These are phyloP conservation scores for Ennomos fuscantarius DNA, from an alignment of 2,888 invertebrate genomes.

Conservation along the genomic window DNA sequence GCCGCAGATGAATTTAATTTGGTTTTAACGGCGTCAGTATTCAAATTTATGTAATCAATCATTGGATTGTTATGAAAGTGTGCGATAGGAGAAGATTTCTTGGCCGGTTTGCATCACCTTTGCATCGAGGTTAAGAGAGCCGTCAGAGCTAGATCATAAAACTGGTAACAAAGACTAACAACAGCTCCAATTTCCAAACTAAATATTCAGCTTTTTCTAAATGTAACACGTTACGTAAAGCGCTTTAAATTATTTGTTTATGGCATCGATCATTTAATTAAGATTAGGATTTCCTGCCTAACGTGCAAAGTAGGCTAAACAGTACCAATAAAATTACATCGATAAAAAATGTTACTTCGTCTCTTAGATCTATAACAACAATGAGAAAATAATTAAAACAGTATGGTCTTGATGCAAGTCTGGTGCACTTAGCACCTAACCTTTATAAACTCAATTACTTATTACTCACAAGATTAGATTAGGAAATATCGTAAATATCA, in stretches of 20 bases:
- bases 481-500: conserved; percentile 9
- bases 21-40: conserved; percentile 79
- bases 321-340: conserved; percentile 16
- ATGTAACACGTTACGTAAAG: conserved; percentile 31
- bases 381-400: conserved; percentile 7
- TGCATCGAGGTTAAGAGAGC: conserved; percentile 65
- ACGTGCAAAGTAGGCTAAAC: conserved; percentile 23
- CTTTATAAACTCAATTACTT: too few relatives aligned
- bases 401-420: conserved; percentile 2
- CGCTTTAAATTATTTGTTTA: conserved; percentile 34
- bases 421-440: conserved; percentile 3
- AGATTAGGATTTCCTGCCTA: conserved; percentile 35
- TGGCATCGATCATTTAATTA: conserved; percentile 32
- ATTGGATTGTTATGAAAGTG: conserved; percentile 83
- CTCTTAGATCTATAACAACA: too few relatives aligned
- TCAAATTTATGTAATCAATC: conserved; percentile 84
- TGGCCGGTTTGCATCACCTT: conserved; percentile 77
- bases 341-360: neutral
- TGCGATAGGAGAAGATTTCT: conserved; percentile 79
- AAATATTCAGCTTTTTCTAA: conserved; percentile 32
- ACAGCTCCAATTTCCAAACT: conserved; percentile 28
- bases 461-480: conserved; percentile 2
- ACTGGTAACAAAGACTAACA: conserved; percentile 37
- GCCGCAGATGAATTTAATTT: conserved; percentile 81
- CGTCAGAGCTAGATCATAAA: conserved; percentile 46